Conservation (phyloP, 1,140 invertebrate species). For the Hestina assimilis region DNA sequence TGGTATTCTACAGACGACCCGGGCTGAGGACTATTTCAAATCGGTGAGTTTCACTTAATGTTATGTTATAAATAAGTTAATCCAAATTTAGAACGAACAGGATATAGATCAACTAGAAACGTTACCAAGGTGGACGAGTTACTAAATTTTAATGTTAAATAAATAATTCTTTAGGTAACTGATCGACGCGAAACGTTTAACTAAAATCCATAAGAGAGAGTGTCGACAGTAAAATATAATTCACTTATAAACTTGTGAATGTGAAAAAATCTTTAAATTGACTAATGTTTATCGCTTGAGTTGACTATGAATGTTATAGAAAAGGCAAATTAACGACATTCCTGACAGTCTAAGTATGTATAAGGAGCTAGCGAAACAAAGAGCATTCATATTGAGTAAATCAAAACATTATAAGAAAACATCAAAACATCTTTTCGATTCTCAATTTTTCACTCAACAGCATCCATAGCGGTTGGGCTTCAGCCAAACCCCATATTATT, state of each 20-base stretch:
- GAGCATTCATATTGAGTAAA: neutral
- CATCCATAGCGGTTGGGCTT: constrained; percentile 43
- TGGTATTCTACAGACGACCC: constrained; percentile 72
- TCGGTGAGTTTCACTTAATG: constrained; percentile 55
- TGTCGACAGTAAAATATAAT: neutral
- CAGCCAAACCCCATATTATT: constrained; percentile 62
- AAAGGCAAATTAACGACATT: neutral
- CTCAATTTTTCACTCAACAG: constrained; percentile 36
- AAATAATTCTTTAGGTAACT: constrained; percentile 11
- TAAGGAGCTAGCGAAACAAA: constrained; percentile 1
- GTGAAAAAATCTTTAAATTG: neutral
- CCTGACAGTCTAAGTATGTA: neutral
- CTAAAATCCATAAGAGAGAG: constrained; percentile 22
- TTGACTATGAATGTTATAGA: neutral
- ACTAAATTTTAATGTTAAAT: constrained; percentile 33
- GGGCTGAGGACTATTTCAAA: constrained; percentile 75
- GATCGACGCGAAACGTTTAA: constrained; percentile 1
- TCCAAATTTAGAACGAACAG: constrained; percentile 7
- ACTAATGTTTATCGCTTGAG: neutral
- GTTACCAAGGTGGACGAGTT: constrained; percentile 30
- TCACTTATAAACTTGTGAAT: neutral
- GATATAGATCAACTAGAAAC: constrained; percentile 22
- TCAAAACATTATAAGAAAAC: neutral
- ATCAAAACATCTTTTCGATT: constrained; percentile 23
- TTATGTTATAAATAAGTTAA: neutral